Evolutionary conservation across 1,140 invertebrate species (phyloP), one percentile per base, ranked within the genome.

Genomic region (Dendroctonus valens): DNA sequence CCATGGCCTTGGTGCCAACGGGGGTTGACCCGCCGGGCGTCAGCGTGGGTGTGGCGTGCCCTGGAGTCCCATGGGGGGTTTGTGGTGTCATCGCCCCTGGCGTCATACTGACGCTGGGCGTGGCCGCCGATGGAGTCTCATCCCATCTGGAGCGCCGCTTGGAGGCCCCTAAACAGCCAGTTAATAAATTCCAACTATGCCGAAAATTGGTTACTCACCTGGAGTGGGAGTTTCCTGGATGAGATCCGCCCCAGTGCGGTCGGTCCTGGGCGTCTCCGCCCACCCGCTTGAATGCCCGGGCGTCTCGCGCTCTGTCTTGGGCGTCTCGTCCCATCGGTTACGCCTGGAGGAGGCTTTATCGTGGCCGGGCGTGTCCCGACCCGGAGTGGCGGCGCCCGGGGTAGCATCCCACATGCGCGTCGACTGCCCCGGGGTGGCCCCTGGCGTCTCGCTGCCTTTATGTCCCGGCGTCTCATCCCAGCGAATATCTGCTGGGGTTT

Each of bases 261-360:
- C 95, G 0, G 96, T 96, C 65, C 94, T 87, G 0, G 97, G 97
- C 0, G 97, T 99, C 81, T 99, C 97, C 9, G 97, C 96, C 91
- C 97, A 99, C 12, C 94, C 94, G 77, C 92, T 94, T 46, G 86
- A 90, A 79, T 97, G 94, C 0, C 93, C 94, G 5, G 96, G 95
- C 4, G 96, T 98, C 82, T 97, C 96, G 76, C 95, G 86, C 78
- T 98, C 95, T 11, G 95, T 97, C 83, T 96, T 97, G 0, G 97
- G 97, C 3, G 97, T 99, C 82, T 99, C 97, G 83, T 99, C 98
- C 97, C 97, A 99, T 65, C 98, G 87, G 82, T 99, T 99, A 62
- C 96, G 85, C 12, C 96, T 80, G 12, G 87, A 87, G 15, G 87
- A 88, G n/a, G 89, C 83, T 78, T 90, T 90, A 71, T 91, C 91